Evolutionary conservation across 2,888 invertebrate genomes (phyloP).

Genomic region (Cheilosia variabilis): DNA sequence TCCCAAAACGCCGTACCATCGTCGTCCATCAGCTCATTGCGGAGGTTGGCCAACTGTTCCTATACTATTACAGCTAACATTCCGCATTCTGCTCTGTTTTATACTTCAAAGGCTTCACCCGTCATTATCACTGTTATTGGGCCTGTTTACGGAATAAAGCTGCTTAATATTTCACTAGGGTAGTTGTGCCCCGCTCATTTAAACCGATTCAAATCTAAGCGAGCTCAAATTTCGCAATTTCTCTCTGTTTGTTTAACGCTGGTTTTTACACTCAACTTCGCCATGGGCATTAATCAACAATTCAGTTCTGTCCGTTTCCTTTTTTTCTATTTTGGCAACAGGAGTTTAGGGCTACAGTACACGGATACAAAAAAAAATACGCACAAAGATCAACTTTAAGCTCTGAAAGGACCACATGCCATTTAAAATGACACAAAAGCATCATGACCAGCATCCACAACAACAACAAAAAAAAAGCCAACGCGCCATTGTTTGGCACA

Average conservation of each 20-base stretch:
- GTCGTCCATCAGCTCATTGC: neutral
- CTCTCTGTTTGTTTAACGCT: constrained; percentile 5
- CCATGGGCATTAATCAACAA: constrained; percentile 59
- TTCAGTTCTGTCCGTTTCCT: constrained; percentile 50
- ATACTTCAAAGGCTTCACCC: neutral
- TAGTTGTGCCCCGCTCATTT: constrained; percentile 21
- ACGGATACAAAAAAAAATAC: neutral
- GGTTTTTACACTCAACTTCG: constrained; percentile 8
- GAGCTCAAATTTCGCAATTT: constrained; percentile 34
- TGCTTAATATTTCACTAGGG: constrained; percentile 24
- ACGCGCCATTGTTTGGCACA: constrained; percentile 70
- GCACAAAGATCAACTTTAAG: constrained; percentile 65
- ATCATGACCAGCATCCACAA: constrained; percentile 48
- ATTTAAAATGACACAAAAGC: constrained; percentile 72
- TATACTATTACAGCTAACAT: too few relatives aligned
- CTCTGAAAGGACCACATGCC: constrained; percentile 66
- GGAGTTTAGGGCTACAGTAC: neutral
- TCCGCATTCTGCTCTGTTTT: neutral
- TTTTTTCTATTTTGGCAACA: neutral
- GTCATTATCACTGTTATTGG: neutral
- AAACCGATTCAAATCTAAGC: constrained; percentile 40
- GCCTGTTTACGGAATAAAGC: neutral
- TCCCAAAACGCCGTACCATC: neutral
- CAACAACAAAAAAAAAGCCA: constrained; percentile 26
- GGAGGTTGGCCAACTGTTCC: neutral